Base-by-base conservation (phyloP, 2,797 vertebrate species). In the Myotis vivesi region DNA sequence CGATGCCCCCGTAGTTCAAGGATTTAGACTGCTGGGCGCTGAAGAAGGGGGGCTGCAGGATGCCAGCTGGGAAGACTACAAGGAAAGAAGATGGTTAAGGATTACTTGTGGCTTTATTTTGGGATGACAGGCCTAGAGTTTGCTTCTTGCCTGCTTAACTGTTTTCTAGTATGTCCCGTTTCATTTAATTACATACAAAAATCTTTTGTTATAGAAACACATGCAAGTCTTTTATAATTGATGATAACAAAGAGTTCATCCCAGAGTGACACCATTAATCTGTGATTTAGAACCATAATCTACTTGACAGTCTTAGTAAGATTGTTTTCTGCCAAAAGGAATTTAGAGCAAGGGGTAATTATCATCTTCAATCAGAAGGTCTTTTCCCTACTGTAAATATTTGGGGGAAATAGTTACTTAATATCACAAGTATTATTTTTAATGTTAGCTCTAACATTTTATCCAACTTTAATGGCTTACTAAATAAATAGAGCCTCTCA, bases 11-110 rank as follows among this genome's bases (percentile, higher is more conserved):
- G 0, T 99, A 99, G 96, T 99, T 99, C 94, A 99, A 97, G 9
- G 99, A 99, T 69, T 98, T 98, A 89, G 99, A 96, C 98, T 99
- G 99, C 30, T 98, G 98, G 96, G 99, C 99, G 44, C 99, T 99
- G 97, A 99, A 99, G 98, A 99, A 99, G 0, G 99, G 99, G 0
- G 99, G 99, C 96, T 99, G 99, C 89, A 99, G 97, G 94, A 99
- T 99, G 22, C 99, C 99, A 22, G 99, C 99, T 10, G 99, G 99
- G 97, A 99, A 99, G 66, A 99, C 99, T 99, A 89, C 5, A 75
- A 76, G 75, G 28, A 87, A 91, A 96, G 93, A 96, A 81, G 87
- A 64, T 0, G 41, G 33, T 38, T 91, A 25, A 80, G 33, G 44
- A 44, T 51, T 1, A 41, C 3, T 8, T 69, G 69, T 38, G 83